Evolutionary conservation across 2,113 vertebrate species (phyloP), one percentile per base, ranked within the genome.

Genomic region (Scomber scombrus): DNA sequence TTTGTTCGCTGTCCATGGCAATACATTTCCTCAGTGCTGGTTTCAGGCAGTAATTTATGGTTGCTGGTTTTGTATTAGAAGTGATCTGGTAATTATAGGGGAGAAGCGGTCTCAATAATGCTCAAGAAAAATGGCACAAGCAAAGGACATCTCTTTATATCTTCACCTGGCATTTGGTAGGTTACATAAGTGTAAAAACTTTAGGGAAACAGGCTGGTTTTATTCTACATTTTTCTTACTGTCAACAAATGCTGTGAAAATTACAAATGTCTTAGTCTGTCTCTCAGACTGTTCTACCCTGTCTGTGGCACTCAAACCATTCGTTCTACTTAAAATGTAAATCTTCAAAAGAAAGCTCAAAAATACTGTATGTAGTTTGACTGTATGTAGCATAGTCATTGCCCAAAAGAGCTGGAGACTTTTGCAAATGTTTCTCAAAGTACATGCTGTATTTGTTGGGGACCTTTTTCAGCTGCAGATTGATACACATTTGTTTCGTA

Each of bases 1-100:
- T 90, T 86, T 87, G 71, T 78, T 86, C 71, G 13, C 43, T 70
- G 78, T 86, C 81, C 60, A 60, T 23, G 9, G 47, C 6, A 34
- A 72, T 65, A 31, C 47, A 31, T n/a, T 65, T 73, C 64, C 49
- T 84, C 75, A 29, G 46, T 14, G 3, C 5, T 52, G 49, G 31
- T 47, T 63, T 19, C 12, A 64, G n/a, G 54, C 45, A 7, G 18
- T 78, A 81, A 75, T 76, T 64, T 40, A 70, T 78, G 31, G 62
- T 21, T 52, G 26, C 26, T 80, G 52, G 14, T 43, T 69, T 43
- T 62, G 56, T 78, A 81, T 80, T 54, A 80, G 52, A 86, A 58
- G 80, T 62, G 47, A 89, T 87, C 4, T 29, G 15, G 54, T 80
- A 70, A 82, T 71, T 86, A 66, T 50, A 68, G 51, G 21, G 45